A percentile compares a stretch with the other conserved stretches of the same genome.
Evolutionary conservation across 1,140 invertebrate species (phyloP).

Genomic region (Euglossa dilemma): DNA sequence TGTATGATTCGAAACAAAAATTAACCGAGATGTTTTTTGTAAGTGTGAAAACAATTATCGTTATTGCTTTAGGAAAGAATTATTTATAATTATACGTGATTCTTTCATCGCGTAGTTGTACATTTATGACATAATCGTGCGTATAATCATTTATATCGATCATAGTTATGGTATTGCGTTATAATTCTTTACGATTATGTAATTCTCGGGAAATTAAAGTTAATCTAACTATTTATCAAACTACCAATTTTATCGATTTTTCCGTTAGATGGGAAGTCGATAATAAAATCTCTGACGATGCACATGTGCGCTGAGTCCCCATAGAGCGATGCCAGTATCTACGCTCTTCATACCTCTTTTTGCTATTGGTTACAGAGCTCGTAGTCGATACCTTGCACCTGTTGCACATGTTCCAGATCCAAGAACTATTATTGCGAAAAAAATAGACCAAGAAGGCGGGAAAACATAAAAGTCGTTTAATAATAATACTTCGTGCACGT

Average conservation of each 20-base stretch:
- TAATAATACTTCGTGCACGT: not conserved
- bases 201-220: too few relatives aligned
- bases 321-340: conserved; percentile 1
- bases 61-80: too few relatives aligned
- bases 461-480: conserved; percentile 8
- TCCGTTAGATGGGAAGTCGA: not conserved
- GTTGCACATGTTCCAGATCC: conserved; percentile 43
- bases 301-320: not conserved
- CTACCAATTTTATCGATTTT: not conserved
- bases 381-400: conserved; percentile 57
- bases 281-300: conserved; percentile 4
- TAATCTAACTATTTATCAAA: not conserved
- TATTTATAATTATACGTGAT: too few relatives aligned
- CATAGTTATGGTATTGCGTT: too few relatives aligned
- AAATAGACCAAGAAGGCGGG: not conserved
- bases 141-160: too few relatives aligned
- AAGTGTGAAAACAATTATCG: too few relatives aligned
- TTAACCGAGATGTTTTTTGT: too few relatives aligned
- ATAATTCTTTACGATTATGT: too few relatives aligned
- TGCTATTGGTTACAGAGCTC: conserved; percentile 36
- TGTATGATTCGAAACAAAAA: too few relatives aligned
- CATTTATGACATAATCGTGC: too few relatives aligned
- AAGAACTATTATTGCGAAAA: conserved; percentile 26
- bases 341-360: conserved; percentile 40
- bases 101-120: too few relatives aligned